A percentile compares a stretch with the other conserved stretches of the same genome.
Evolutionary conservation across 37 sponge, comb jelly and placozoan species (phyloP).

Genomic region (Halisarca cf. caerulea): DNA sequence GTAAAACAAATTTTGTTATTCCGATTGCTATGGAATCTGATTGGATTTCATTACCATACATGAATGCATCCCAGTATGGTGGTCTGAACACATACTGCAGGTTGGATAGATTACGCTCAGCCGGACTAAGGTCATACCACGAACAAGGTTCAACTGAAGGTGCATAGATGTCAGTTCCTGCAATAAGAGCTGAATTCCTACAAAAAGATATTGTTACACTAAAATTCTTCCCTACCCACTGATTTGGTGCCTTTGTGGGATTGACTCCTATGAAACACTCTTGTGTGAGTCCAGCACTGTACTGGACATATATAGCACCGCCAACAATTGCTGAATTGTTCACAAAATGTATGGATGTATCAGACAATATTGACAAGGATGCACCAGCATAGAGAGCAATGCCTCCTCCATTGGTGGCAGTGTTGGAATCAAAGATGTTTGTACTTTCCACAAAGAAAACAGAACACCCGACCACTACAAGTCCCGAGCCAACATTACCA

Average conservation of each 20-base stretch:
- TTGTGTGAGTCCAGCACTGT: neutral
- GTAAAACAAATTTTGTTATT: no score
- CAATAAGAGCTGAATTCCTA: neutral
- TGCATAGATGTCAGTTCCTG: neutral
- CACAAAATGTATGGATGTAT: neutral
- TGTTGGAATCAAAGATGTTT: neutral
- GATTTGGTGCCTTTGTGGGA: no score
- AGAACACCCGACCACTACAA: neutral
- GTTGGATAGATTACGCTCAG: no score
- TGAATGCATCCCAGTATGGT: no score
- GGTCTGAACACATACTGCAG: no score
- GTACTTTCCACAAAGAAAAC: neutral
- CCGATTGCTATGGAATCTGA: no score
- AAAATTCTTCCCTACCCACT: no score
- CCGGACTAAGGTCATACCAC: neutral
- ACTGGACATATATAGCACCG: neutral
- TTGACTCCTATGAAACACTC: no score
- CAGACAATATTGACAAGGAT: neutral
- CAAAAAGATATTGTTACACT: neutral
- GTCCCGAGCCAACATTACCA: neutral
- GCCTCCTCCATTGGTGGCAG: slow-evolving; percentile 7
- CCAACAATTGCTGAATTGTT: neutral
- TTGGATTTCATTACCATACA: no score
- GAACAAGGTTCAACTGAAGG: neutral
- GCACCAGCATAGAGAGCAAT: neutral